A percentile compares a stretch with the other conserved stretches of the same genome.
These are phyloP conservation scores for Scleropages formosus DNA, from an alignment of 2,797 vertebrate genomes.

Conservation along the genomic window DNA sequence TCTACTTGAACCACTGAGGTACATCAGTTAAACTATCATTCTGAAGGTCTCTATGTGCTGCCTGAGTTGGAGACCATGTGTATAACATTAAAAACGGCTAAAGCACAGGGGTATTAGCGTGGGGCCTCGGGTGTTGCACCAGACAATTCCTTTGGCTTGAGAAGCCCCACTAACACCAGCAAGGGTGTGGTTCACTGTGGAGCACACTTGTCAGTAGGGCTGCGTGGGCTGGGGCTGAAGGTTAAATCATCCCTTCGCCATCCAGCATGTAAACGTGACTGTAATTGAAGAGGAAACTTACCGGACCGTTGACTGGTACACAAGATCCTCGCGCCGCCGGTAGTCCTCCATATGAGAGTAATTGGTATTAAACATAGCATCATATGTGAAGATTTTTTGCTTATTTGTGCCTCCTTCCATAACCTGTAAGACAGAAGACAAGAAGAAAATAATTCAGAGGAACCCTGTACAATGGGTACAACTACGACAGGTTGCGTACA, in stretches of 20 bases:
- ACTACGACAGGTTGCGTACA: conserved; percentile 35
- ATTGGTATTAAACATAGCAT: conserved; percentile 98
- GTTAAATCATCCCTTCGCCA: no score
- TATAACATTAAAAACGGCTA: no score
- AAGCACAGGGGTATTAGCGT: no score
- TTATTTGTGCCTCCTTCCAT: conserved; percentile 95
- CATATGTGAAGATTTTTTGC: conserved; percentile 98
- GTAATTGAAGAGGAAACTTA: conserved; percentile 59
- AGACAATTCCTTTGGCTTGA: no score
- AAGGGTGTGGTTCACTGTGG: no score
- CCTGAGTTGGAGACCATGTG: no score
- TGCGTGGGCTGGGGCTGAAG: background rate
- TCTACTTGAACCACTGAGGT: no score
- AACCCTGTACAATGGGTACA: conserved; percentile 42
- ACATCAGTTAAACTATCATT: no score
- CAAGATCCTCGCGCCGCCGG: conserved; percentile 87
- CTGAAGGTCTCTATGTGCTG: no score
- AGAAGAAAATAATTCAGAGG: conserved; percentile 42
- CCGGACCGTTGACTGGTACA: conserved; percentile 96
- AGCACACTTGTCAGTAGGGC: background rate
- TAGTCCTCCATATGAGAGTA: conserved; percentile 98
- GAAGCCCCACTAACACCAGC: no score
- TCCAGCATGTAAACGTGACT: no score
- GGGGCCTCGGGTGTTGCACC: no score
- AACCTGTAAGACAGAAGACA: conserved; percentile 54